Conservation (phyloP, 2,113 vertebrate genomes). For the Limanda limanda region DNA sequence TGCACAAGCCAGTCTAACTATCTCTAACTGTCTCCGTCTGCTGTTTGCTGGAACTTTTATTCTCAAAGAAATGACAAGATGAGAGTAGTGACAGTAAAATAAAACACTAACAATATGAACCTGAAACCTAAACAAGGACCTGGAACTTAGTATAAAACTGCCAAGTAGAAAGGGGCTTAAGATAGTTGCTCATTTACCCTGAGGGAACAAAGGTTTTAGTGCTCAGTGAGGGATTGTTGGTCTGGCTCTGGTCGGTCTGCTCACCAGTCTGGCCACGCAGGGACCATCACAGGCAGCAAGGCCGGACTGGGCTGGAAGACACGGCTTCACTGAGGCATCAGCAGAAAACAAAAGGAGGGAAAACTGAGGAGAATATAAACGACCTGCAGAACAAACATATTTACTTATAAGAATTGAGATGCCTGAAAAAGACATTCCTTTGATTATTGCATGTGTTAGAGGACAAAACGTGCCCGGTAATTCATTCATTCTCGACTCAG, state of each 20-base stretch:
- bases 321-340: background rate
- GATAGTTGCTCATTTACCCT: no score
- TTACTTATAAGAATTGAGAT: background rate
- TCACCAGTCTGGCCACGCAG: slow-evolving; percentile 35
- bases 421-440: background rate
- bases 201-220: no score
- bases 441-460: no score
- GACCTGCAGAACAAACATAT: background rate
- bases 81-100: background rate
- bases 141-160: no score
- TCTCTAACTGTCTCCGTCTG: no score
- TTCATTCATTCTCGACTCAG: no score
- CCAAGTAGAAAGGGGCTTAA: no score
- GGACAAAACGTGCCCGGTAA: no score
- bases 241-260: background rate
- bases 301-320: background rate
- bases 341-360: background rate
- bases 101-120: background rate
- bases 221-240: no score
- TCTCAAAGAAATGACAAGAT: no score
- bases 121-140: background rate
- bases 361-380: slow-evolving; percentile 27
- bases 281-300: background rate
- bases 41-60: no score
- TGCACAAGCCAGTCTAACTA: no score